These are phyloP conservation scores for Meteorus sp. DNA, from an alignment of 1,140 invertebrate genomes.

Conservation along the genomic window DNA sequence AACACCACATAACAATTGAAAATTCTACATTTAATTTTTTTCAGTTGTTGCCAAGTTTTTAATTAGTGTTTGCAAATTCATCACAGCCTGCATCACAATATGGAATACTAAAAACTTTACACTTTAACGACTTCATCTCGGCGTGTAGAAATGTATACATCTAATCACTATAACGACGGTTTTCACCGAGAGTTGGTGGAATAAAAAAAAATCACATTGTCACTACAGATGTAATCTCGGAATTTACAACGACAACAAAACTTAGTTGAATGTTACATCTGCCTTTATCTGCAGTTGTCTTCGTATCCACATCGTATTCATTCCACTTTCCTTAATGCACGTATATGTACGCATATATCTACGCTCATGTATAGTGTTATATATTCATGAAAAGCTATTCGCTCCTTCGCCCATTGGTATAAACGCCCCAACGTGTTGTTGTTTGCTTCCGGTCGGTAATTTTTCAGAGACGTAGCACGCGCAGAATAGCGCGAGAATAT, in stretches of 20 bases:
- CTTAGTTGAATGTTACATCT: background rate
- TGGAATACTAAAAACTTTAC: no score
- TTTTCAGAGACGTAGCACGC: constrained; percentile 17
- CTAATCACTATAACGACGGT: no score
- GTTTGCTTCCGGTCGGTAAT: constrained; percentile 19
- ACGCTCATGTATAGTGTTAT: background rate
- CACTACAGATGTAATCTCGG: background rate
- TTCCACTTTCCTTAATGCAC: background rate
- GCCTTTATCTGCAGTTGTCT: constrained; percentile 1
- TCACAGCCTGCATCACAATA: no score
- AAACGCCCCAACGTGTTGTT: background rate
- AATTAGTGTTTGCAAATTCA: no score
- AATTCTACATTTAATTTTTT: no score
- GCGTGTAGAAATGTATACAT: no score
- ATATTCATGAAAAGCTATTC: background rate
- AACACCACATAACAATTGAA: no score
- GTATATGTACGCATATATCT: background rate
- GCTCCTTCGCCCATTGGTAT: no score
- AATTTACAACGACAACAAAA: background rate
- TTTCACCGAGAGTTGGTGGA: background rate
- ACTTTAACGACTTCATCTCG: background rate
- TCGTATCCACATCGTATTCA: no score
- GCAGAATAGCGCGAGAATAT: background rate
- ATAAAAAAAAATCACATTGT: background rate
- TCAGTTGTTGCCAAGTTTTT: no score